These are phyloP conservation scores for Macrophya annulata DNA, from an alignment of 2,888 invertebrate species.

Conservation along the genomic window DNA sequence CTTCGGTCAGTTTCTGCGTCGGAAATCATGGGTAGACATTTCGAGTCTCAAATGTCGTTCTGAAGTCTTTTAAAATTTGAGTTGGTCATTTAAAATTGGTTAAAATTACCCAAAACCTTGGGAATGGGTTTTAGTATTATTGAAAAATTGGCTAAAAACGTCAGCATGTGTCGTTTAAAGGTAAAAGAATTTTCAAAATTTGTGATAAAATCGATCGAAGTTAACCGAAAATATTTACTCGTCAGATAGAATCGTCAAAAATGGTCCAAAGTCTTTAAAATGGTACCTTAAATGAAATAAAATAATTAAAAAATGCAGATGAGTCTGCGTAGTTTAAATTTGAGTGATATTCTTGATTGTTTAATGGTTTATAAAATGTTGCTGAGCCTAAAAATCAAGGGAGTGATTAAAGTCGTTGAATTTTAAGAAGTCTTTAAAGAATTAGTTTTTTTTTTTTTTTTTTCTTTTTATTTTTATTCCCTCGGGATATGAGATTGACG, in stretches of 20 bases:
- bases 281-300: not conserved
- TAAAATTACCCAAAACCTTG: not conserved
- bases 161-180: no score
- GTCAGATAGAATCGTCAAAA: no score
- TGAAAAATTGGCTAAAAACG: no score
- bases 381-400: not conserved
- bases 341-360: not conserved
- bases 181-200: no score
- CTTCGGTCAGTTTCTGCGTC: not conserved
- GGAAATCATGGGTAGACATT: not conserved
- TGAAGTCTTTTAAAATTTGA: not conserved
- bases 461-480: conserved; percentile 19
- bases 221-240: no score
- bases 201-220: no score
- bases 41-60: not conserved
- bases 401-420: not conserved
- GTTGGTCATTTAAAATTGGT: not conserved
- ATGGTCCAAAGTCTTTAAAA: not conserved
- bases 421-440: not conserved
- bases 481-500: conserved; percentile 1
- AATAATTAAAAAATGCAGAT: no score
- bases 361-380: not conserved
- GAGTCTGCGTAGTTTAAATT: not conserved
- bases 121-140: no score
- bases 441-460: no score